Evolutionary conservation across 2,113 vertebrate species (phyloP), one percentile per base, ranked within the genome.

Genomic region (Psilopsiagon aurifrons): DNA sequence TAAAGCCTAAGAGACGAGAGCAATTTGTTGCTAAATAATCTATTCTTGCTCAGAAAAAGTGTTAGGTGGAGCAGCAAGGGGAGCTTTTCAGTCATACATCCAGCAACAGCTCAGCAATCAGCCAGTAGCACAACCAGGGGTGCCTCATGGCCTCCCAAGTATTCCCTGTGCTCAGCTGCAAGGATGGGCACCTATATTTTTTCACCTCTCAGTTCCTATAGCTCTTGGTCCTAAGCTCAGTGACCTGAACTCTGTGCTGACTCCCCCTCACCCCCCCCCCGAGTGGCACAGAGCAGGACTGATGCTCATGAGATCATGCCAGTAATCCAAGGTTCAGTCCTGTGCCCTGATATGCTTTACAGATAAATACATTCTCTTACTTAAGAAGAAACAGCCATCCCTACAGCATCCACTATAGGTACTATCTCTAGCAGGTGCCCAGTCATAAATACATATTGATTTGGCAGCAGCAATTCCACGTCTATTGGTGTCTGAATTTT

Each of bases 221-320:
- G 68, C 76, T 63, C 37, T 64, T 25, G 9, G n/a, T 41, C 33
- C 83, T 17, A 7, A 20, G 29, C 19, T 59, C 59, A n/a, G 63
- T 3, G 17, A 55, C 37, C 33, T 43, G 52, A 39, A 17, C 17
- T 35, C n/a, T 0, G 0, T 25, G 24, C 46, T 64, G 57, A 33
- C 4, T 19, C 12, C 4, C 7, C 19, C 8, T n/a, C n/a, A n/a
- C n/a, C n/a, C n/a, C n/a, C n/a, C 44, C 46, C 17, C 31, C 39
- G 75, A 60, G 78, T 1, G 20, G 29, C 77, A 55, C 35, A 39
- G 35, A 44, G 62, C 43, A 68, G 43, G 33, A 16, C 33, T 35
- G 37, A 9, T 18, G 14, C 22, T 44, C 33, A 1, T 12, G 22
- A 51, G 29, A 67, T n/a, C 17, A 15, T 7, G 39, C 14, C 55